A percentile compares a stretch with the other conserved stretches of the same genome.
Conservation (phyloP, 2,113 vertebrate genomes). For the Camelus dromedarius region DNA sequence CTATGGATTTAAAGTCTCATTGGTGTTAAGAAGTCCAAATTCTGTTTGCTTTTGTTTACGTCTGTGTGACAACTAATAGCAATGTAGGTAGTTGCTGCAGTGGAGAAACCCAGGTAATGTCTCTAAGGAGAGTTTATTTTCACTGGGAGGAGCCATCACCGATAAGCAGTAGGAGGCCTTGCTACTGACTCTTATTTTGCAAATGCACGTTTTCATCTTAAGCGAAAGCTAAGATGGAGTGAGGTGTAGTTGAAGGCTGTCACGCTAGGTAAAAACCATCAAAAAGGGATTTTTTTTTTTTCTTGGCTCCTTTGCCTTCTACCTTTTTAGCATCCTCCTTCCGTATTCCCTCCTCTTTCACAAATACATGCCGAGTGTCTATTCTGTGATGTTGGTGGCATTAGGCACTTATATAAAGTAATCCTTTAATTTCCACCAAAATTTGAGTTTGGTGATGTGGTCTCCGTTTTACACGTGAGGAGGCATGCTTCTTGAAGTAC, state of each 20-base stretch:
- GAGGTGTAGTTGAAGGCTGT: background rate
- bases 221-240: background rate
- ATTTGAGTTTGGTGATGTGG: background rate
- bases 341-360: background rate
- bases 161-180: background rate
- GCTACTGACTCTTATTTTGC: background rate
- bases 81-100: background rate
- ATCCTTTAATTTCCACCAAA: background rate
- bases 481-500: background rate
- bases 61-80: background rate
- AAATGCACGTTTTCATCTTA: slow-evolving; percentile 23
- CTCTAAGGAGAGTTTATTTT: background rate
- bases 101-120: background rate
- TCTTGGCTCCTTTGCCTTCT: background rate
- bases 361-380: background rate
- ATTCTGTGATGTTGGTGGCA: background rate
- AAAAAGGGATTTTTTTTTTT: background rate
- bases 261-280: background rate
- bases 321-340: background rate
- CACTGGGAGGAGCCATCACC: background rate
- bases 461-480: background rate
- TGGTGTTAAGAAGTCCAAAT: background rate
- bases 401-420: background rate
- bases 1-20: background rate
- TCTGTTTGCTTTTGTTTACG: background rate